A percentile compares a stretch with the other conserved stretches of the same genome.
Conservation (phyloP, 2,113 vertebrate species). For the Esox niger region DNA sequence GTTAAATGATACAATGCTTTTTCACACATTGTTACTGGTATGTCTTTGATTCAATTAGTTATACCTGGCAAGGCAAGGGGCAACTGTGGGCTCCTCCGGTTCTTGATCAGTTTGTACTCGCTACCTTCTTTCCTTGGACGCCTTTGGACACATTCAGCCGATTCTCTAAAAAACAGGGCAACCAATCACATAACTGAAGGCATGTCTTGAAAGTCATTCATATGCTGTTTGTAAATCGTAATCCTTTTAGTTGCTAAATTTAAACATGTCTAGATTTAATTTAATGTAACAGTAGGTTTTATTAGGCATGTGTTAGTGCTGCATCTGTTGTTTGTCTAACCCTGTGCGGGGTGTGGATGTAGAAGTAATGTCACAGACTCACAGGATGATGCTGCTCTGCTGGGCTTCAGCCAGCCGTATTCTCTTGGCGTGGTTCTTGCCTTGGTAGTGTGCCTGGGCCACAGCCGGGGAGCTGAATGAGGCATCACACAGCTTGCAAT, state of each 20-base stretch:
- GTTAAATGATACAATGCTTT: neutral
- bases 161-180: conserved; percentile 78
- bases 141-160: conserved; percentile 74
- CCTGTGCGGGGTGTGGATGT: neutral
- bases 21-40: neutral
- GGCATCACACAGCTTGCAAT: conserved; percentile 97
- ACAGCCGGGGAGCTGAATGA: conserved; percentile 95
- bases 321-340: neutral
- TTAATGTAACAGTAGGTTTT: neutral
- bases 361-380: neutral
- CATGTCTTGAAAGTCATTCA: no score
- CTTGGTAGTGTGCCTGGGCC: conserved; percentile 96
- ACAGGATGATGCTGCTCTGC: conserved; percentile 59
- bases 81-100: conserved; percentile 80
- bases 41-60: neutral
- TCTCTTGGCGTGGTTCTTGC: conserved; percentile 95
- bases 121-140: conserved; percentile 84
- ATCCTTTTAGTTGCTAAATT: no score
- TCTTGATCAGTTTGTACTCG: conserved; percentile 89
- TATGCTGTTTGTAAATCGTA: no score
- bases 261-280: no score
- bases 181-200: no score
- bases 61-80: conserved; percentile 86
- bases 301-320: neutral
- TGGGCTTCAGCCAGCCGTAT: conserved; percentile 91